Conservation (phyloP, 2,113 vertebrate genomes). For the Podiceps cristatus region DNA sequence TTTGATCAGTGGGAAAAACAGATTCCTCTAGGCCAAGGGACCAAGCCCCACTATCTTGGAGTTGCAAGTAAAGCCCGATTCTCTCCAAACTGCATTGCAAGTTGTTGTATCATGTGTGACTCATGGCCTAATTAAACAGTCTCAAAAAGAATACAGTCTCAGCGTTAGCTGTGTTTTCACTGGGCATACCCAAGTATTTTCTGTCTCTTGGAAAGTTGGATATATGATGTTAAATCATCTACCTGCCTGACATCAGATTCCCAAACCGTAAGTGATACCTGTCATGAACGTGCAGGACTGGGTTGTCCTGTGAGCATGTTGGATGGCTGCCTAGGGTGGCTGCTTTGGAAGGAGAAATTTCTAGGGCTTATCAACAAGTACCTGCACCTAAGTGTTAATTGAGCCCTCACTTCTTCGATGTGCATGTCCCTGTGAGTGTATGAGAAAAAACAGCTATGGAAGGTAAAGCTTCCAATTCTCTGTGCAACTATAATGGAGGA, state of each 20-base stretch:
- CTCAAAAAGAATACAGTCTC: background rate
- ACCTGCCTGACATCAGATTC: background rate
- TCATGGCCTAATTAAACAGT: constrained; percentile 18
- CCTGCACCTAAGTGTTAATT: background rate
- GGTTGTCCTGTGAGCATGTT: background rate
- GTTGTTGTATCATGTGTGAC: background rate
- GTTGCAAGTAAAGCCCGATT: background rate
- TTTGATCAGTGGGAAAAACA: background rate
- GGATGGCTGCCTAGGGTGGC: background rate
- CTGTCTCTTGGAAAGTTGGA: background rate
- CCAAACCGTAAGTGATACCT: background rate
- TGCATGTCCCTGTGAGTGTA: background rate
- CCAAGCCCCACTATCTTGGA: background rate
- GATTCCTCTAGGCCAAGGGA: background rate
- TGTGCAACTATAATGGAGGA: background rate
- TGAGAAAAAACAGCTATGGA: background rate
- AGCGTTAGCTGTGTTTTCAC: background rate
- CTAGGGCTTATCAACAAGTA: background rate
- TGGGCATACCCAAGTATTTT: constrained; percentile 14
- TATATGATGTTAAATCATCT: constrained; percentile 8
- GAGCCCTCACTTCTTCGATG: background rate
- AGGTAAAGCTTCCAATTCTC: background rate
- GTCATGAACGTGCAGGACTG: background rate
- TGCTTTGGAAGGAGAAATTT: background rate
- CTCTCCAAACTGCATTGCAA: background rate